Conservation (phyloP, 2,888 invertebrate species). For the Heliconius sara region DNA sequence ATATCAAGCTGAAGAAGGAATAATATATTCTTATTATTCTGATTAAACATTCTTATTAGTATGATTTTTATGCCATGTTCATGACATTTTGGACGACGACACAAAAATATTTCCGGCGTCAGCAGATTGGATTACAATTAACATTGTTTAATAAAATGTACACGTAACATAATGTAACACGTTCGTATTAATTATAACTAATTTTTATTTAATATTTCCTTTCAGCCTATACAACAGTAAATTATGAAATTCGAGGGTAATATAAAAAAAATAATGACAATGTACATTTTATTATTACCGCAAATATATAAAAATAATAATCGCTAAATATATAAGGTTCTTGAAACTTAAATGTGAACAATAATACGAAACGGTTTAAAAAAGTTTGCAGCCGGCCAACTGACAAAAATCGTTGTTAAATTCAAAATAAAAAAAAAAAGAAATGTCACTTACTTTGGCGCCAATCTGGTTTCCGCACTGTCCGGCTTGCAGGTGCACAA, state of each 20-base stretch:
- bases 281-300: background rate
- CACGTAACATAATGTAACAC: slow-evolving; percentile 29
- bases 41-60: background rate
- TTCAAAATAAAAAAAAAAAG: slow-evolving; percentile 48
- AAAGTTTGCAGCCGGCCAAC: slow-evolving; percentile 13
- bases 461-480: slow-evolving; percentile 95
- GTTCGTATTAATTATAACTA: slow-evolving; percentile 1
- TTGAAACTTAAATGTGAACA: background rate
- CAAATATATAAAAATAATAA: background rate
- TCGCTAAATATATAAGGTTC: background rate
- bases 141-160: slow-evolving; percentile 28
- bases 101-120: slow-evolving; percentile 27
- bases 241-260: slow-evolving; percentile 10
- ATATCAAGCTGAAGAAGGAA: too few relatives aligned
- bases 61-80: slow-evolving; percentile 7
- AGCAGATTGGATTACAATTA: slow-evolving; percentile 30
- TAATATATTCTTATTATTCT: too few relatives aligned
- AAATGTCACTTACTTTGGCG: slow-evolving; percentile 74
- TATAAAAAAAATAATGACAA: background rate
- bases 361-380: background rate
- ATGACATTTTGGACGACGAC: slow-evolving; percentile 16
- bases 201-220: slow-evolving; percentile 9
- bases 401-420: slow-evolving; percentile 46
- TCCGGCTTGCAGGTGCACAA: slow-evolving; percentile 92
- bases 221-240: background rate